Conservation (phyloP, 2,888 invertebrate species). For the Phlogophora meticulosa region DNA sequence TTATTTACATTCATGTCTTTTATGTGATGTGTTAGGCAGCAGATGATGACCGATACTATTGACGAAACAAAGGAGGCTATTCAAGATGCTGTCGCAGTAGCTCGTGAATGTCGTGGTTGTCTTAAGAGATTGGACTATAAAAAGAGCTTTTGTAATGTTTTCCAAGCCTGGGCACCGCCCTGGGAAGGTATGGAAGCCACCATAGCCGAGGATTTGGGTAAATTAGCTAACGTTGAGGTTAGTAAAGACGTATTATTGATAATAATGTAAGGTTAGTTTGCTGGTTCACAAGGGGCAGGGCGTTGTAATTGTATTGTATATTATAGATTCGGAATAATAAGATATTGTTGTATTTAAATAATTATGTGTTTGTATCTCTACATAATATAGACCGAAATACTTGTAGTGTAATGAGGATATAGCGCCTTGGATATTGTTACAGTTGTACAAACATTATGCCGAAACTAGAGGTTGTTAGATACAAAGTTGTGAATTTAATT, state of each 20-base stretch:
- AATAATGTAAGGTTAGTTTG: conserved; percentile 12
- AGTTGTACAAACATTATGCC: conserved; percentile 1
- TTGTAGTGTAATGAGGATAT: neutral
- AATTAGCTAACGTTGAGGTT: conserved; percentile 81
- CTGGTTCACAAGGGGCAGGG: no score
- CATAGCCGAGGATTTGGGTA: conserved; percentile 81
- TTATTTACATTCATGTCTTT: conserved; percentile 26
- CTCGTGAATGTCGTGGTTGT: conserved; percentile 81
- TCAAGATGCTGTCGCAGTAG: conserved; percentile 13
- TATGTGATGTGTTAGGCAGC: conserved; percentile 50
- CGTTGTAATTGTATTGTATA: neutral
- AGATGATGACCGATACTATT: conserved; percentile 55
- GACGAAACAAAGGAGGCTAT: conserved; percentile 5
- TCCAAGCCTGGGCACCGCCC: conserved; percentile 77
- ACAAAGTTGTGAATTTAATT: neutral
- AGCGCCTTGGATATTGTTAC: neutral
- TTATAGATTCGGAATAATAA: neutral
- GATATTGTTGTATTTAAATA: neutral
- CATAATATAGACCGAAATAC: neutral
- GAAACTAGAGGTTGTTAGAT: conserved; percentile 1
- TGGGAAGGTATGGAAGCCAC: conserved; percentile 79
- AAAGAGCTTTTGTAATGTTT: conserved; percentile 72
- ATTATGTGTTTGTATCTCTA: neutral
- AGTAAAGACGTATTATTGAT: conserved; percentile 26
- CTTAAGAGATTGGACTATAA: conserved; percentile 70